Evolutionary conservation across 2,113 vertebrate genomes (phyloP).

Genomic region (Xerus inauris): DNA sequence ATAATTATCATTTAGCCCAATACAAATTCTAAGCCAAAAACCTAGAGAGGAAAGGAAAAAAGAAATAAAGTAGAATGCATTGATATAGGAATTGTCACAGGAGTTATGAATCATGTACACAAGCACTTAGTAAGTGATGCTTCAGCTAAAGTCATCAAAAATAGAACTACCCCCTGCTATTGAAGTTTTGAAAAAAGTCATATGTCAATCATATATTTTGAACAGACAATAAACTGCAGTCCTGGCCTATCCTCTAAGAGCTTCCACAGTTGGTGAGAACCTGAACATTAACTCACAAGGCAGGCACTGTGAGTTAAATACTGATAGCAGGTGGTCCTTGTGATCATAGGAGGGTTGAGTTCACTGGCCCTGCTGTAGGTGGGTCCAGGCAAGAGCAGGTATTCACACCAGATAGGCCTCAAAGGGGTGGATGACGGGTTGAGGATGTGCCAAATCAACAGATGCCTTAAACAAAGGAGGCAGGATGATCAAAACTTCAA

Average conservation of each 20-base stretch:
- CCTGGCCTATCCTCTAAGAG: background rate
- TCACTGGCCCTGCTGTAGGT: background rate
- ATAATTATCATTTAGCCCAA: slow-evolving; percentile 42
- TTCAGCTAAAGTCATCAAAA: slow-evolving; percentile 18
- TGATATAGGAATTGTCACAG: background rate
- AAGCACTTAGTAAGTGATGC: background rate
- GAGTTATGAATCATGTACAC: slow-evolving; percentile 3
- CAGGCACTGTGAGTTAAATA: background rate
- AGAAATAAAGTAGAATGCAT: background rate
- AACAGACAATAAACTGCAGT: background rate
- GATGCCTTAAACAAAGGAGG: background rate
- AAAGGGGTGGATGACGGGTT: background rate
- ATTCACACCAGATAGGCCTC: background rate
- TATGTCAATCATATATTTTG: background rate
- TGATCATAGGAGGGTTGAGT: background rate
- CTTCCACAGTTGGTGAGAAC: background rate
- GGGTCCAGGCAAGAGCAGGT: background rate
- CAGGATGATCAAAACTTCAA: too few species aligned
- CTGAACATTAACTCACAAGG: background rate
- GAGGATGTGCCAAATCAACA: background rate
- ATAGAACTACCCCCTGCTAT: background rate
- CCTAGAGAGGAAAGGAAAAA: background rate
- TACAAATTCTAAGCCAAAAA: slow-evolving; percentile 30
- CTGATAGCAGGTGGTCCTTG: slow-evolving; percentile 20
- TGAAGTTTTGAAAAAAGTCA: slow-evolving; percentile 32